phyloP scores from a whole-genome alignment of 1,140 invertebrate species.

The Amphibalanus amphitrite region DNA sequence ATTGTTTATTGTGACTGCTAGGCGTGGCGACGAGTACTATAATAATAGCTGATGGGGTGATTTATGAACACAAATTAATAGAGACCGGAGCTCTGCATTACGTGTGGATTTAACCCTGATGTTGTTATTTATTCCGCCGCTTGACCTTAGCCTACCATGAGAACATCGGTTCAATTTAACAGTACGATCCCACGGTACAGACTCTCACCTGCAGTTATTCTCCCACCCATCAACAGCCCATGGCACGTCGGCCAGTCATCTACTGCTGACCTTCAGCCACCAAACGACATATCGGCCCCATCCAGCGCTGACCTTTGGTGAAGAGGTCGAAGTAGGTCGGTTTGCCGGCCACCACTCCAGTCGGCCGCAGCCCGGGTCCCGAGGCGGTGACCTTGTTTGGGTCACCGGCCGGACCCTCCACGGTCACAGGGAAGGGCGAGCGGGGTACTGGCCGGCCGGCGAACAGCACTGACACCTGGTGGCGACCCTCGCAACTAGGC shows the following conservation, averaged over 20 bases:
- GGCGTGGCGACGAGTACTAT: too few species aligned
- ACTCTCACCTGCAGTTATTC: background rate
- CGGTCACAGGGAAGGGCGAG: slow-evolving; percentile 52
- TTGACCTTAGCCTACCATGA: too few species aligned
- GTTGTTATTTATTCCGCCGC: too few species aligned
- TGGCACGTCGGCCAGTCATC: background rate
- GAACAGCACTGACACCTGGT: slow-evolving; percentile 51
- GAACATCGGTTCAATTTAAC: too few species aligned
- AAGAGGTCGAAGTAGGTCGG: slow-evolving; percentile 73
- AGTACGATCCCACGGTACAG: too few species aligned
- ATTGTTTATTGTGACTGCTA: too few species aligned
- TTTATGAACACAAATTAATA: too few species aligned
- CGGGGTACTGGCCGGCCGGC: slow-evolving; percentile 54
- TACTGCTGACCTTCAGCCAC: background rate
- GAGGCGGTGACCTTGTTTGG: slow-evolving; percentile 63
- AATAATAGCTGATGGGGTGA: too few species aligned
- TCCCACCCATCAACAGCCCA: background rate
- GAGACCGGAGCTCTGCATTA: too few species aligned
- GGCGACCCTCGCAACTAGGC: slow-evolving; percentile 56
- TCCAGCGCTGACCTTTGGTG: slow-evolving; percentile 65
- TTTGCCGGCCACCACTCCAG: slow-evolving; percentile 52
- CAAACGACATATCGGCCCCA: background rate
- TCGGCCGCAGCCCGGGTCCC: slow-evolving; percentile 64
- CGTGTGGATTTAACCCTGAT: too few species aligned
- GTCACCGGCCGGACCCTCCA: slow-evolving; percentile 65